A percentile compares a stretch with the other conserved stretches of the same genome.
phyloP scores from a whole-genome alignment of 1,140 invertebrate species.

The Scaptomyza hsui region DNA sequence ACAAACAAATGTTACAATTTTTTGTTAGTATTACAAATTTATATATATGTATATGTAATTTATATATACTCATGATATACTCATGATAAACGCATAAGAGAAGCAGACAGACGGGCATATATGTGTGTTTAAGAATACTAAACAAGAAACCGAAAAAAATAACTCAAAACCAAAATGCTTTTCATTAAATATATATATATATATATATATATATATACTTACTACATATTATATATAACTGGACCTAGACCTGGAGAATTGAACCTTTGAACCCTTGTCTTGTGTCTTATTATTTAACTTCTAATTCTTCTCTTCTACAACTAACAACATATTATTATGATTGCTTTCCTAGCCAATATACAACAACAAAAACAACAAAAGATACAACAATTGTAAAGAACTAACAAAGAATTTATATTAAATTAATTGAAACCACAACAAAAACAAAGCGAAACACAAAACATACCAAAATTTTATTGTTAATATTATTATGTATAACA shows the following conservation, averaged over 20 bases:
- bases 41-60: slow-evolving; percentile 1
- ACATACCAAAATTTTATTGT: slow-evolving; percentile 70
- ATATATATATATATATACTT: not conserved
- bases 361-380: slow-evolving; percentile 18
- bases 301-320: slow-evolving; percentile 26
- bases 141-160: slow-evolving; percentile 20
- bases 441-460: slow-evolving; percentile 57
- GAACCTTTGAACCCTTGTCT: slow-evolving; percentile 23
- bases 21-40: slow-evolving; percentile 58
- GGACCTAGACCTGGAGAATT: not conserved
- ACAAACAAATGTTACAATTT: too few species aligned
- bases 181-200: slow-evolving; percentile 48
- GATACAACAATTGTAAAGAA: slow-evolving; percentile 35
- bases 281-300: slow-evolving; percentile 22
- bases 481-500: slow-evolving; percentile 36
- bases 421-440: slow-evolving; percentile 31
- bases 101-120: slow-evolving; percentile 10
- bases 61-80: slow-evolving; percentile 23
- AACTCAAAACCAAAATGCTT: slow-evolving; percentile 59
- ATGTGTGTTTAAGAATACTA: not conserved
- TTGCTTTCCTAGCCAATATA: slow-evolving; percentile 70
- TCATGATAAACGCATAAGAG: slow-evolving; percentile 13
- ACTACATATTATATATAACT: not conserved
- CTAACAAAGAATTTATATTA: slow-evolving; percentile 72
- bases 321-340: slow-evolving; percentile 16